Conservation (phyloP, 2,797 vertebrate genomes). For the Syndactyla subalaris region DNA sequence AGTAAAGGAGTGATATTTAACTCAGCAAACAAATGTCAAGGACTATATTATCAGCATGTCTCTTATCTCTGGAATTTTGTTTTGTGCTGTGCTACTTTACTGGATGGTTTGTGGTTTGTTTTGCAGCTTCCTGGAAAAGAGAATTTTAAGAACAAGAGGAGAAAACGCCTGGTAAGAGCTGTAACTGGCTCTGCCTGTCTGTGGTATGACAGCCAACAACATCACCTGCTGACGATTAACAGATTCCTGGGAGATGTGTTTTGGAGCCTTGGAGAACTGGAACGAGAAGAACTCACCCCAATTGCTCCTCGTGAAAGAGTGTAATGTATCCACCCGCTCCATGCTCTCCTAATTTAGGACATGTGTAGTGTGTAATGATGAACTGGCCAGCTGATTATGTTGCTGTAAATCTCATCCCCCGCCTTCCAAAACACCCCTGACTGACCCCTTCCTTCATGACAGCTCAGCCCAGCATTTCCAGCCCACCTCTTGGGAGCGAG, state of each 20-base stretch:
- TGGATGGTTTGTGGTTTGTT: conserved; percentile 21
- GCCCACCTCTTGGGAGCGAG: not conserved
- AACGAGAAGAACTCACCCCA: conserved; percentile 6
- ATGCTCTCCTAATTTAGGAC: conserved; percentile 22
- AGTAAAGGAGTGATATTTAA: conserved; percentile 37
- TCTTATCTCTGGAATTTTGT: conserved; percentile 57
- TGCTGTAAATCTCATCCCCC: conserved; percentile 7
- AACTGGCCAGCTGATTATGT: conserved; percentile 13
- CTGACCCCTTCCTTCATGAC: not conserved
- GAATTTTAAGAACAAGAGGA: not conserved
- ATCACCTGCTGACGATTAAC: conserved; percentile 58
- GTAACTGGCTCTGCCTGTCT: not conserved
- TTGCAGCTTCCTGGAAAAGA: conserved; percentile 25
- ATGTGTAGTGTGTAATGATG: not conserved
- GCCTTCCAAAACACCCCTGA: conserved; percentile 21
- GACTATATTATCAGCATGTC: conserved; percentile 16
- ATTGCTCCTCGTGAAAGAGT: not conserved
- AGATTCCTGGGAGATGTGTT: conserved; percentile 40
- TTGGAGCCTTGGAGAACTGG: conserved; percentile 33
- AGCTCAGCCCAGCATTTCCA: not conserved
- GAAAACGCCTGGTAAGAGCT: not conserved
- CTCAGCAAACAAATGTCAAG: conserved; percentile 19
- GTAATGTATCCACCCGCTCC: not conserved
- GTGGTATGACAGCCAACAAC: not conserved
- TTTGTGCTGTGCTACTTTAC: conserved; percentile 19